Evolutionary conservation across 2,888 invertebrate genomes (phyloP).

Genomic region (Rosalia funebris): DNA sequence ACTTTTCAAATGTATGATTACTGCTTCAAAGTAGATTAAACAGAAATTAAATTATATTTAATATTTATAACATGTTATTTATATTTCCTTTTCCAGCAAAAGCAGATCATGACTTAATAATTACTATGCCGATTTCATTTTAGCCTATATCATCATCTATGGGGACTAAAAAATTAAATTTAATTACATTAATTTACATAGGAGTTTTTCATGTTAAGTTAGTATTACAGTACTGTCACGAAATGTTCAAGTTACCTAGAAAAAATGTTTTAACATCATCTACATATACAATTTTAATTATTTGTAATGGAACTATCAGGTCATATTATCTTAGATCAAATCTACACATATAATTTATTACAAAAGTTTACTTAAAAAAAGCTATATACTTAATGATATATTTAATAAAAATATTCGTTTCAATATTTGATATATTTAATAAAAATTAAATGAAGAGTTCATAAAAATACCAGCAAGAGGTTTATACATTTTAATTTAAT

Average conservation of each 20-base stretch:
- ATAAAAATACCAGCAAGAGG: too few relatives aligned
- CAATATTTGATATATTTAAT: too few relatives aligned
- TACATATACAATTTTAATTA: constrained; percentile 26
- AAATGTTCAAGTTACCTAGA: constrained; percentile 16
- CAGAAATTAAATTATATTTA: too few relatives aligned
- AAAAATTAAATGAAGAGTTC: too few relatives aligned
- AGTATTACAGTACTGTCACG: constrained; percentile 15
- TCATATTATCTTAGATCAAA: constrained; percentile 8
- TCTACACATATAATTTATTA: constrained; percentile 17
- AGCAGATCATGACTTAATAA: too few relatives aligned
- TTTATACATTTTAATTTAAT: too few relatives aligned
- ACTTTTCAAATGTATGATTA: too few relatives aligned
- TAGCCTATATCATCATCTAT: too few relatives aligned
- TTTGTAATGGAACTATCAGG: constrained; percentile 24
- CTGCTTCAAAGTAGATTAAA: too few relatives aligned
- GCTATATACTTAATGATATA: neutral
- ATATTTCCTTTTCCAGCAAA: too few relatives aligned
- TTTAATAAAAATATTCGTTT: neutral
- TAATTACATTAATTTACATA: constrained; percentile 24
- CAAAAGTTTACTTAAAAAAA: constrained; percentile 7
- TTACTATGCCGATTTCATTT: too few relatives aligned
- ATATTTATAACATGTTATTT: too few relatives aligned
- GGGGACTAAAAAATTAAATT: constrained; percentile 25
- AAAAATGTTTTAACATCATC: constrained; percentile 16
- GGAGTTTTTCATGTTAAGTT: constrained; percentile 17